Percentiles rank a stretch among this genome's conserved stretches.
phyloP scores from a whole-genome alignment of 2,888 invertebrate genomes.

The Erebia aethiops region DNA sequence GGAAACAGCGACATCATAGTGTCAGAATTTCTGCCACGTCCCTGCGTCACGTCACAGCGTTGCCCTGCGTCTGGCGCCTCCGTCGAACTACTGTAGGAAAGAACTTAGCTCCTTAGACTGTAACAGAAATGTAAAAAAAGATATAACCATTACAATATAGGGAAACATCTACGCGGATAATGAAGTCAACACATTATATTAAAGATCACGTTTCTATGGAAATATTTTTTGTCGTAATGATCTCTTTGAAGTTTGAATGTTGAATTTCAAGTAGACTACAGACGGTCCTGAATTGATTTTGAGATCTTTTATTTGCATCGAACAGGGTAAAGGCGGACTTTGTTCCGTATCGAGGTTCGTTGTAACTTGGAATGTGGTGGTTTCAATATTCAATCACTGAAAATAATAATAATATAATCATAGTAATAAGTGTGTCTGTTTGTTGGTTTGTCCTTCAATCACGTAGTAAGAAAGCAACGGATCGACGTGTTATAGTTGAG shows the following conservation, averaged over 20 bases:
- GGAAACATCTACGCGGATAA: conserved; percentile 26
- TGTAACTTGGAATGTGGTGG: neutral
- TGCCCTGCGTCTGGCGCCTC: too few species aligned
- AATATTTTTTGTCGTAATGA: conserved; percentile 62
- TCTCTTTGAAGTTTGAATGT: conserved; percentile 64
- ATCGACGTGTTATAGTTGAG: too few species aligned
- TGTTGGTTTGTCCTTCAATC: too few species aligned
- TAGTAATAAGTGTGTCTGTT: too few species aligned
- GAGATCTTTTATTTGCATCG: conserved; percentile 68
- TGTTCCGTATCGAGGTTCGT: conserved; percentile 11
- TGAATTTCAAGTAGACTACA: conserved; percentile 62
- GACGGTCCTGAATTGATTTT: conserved; percentile 60
- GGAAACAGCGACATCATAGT: too few species aligned
- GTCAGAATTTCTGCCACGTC: too few species aligned
- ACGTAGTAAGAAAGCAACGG: too few species aligned
- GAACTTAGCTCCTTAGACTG: too few species aligned
- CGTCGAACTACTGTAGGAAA: too few species aligned
- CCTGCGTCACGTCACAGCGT: too few species aligned
- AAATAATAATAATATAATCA: neutral
- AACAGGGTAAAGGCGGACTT: conserved; percentile 54
- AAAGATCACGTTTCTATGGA: conserved; percentile 55
- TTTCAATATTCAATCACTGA: neutral
- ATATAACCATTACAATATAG: conserved; percentile 26
- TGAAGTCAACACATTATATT: conserved; percentile 44
- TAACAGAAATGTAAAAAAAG: neutral